A percentile compares a stretch with the other conserved stretches of the same genome.
Conservation (phyloP, 2,113 vertebrate genomes). For the Brachypteracias leptosomus region DNA sequence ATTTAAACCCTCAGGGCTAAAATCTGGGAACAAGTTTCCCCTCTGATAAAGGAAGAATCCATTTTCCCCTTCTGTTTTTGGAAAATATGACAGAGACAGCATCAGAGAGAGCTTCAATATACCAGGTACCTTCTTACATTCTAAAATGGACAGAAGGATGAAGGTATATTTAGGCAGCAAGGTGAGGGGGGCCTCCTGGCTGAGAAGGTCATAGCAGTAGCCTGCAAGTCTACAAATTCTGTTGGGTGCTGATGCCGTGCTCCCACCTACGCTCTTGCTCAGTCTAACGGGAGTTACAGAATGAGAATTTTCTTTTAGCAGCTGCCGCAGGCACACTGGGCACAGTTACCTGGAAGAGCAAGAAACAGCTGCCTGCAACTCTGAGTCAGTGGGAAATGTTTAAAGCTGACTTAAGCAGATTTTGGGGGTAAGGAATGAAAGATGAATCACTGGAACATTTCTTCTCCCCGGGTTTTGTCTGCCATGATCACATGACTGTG, state of each 20-base stretch:
- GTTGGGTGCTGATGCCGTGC: background rate
- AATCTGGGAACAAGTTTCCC: background rate
- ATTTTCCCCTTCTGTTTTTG: background rate
- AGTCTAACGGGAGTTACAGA: background rate
- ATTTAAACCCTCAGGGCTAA: background rate
- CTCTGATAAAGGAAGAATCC: background rate
- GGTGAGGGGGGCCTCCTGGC: too few relatives aligned
- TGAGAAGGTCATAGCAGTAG: background rate
- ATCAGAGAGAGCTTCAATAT: background rate
- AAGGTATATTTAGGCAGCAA: background rate
- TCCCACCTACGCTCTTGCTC: background rate
- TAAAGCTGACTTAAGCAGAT: background rate
- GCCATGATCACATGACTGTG: background rate
- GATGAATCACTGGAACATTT: background rate
- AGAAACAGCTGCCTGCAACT: background rate
- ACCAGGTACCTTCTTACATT: background rate
- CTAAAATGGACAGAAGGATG: background rate
- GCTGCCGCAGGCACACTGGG: background rate
- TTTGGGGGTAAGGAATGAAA: background rate
- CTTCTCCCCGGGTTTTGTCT: background rate
- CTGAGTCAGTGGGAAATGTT: rapidly evolving
- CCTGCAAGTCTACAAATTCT: background rate
- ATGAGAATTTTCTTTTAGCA: background rate
- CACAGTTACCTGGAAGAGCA: background rate
- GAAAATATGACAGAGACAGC: background rate